Conservation (phyloP, 2,113 vertebrate genomes). For the Corydoras maculifer region DNA sequence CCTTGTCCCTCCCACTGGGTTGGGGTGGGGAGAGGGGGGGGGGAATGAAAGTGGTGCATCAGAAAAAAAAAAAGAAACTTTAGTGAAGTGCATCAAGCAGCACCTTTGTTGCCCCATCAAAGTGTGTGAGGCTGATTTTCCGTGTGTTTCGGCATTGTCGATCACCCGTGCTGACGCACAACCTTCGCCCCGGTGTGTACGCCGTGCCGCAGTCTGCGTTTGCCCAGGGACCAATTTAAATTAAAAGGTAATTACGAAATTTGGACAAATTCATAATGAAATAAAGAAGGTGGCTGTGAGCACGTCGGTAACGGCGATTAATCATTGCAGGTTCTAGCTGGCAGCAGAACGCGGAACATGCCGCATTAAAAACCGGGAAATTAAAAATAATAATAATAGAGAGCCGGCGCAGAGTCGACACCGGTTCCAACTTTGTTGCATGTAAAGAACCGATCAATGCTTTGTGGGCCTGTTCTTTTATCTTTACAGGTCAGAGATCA, state of each 20-base stretch:
- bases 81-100: neutral
- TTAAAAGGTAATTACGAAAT: constrained; percentile 36
- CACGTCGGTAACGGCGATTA: constrained; percentile 29
- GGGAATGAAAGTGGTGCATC: neutral
- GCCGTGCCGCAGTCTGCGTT: constrained; percentile 9
- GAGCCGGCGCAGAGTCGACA: neutral
- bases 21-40: neutral
- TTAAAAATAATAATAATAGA: constrained; percentile 5
- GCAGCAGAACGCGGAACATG: constrained; percentile 26
- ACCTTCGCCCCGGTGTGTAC: neutral
- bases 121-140: neutral
- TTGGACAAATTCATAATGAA: neutral
- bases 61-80: neutral
- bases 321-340: constrained; percentile 35
- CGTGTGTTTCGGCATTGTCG: no score
- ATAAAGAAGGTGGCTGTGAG: constrained; percentile 31
- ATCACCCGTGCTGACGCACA: no score
- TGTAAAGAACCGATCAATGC: neutral
- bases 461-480: no score
- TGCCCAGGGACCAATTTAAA: constrained; percentile 32
- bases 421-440: neutral
- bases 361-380: constrained; percentile 4
- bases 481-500: neutral
- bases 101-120: neutral
- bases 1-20: neutral